phyloP scores from a whole-genome alignment of 1,140 invertebrate genomes.

The Trichoplusia ni region DNA sequence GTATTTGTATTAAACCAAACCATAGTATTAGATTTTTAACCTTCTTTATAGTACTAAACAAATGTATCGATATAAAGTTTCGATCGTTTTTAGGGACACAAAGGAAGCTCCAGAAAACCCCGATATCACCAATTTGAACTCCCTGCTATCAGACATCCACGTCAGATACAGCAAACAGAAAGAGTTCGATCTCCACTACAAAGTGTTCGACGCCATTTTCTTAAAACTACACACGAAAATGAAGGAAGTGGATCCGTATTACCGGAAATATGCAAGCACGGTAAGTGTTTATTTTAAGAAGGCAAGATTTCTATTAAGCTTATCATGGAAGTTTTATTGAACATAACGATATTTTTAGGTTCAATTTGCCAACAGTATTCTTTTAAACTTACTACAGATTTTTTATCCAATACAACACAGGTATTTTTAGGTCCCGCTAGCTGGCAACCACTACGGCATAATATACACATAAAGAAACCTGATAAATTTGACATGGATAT shows the following conservation, averaged over 20 bases:
- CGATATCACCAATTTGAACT: conserved; percentile 49
- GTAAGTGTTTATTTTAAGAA: conserved; percentile 37
- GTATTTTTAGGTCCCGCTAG: conserved; percentile 63
- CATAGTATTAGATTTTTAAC: too few species aligned
- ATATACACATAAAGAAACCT: conserved; percentile 77
- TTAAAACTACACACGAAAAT: conserved; percentile 46
- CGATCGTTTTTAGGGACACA: background rate
- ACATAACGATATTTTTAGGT: too few species aligned
- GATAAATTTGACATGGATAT: conserved; percentile 83
- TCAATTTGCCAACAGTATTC: too few species aligned
- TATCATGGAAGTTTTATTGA: too few species aligned
- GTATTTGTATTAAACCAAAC: too few species aligned
- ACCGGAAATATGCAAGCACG: conserved; percentile 48
- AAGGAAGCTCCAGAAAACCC: conserved; percentile 27
- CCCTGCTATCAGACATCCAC: conserved; percentile 50
- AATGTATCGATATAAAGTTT: too few species aligned
- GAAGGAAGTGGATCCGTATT: conserved; percentile 59
- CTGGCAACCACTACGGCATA: conserved; percentile 82
- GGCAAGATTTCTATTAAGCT: too few species aligned
- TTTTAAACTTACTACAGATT: background rate
- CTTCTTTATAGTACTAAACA: too few species aligned
- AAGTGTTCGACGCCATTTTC: conserved; percentile 52
- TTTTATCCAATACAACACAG: background rate
- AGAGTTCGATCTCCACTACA: conserved; percentile 54
- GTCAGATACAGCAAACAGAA: conserved; percentile 49